Percentiles rank a stretch among this genome's conserved stretches.
Conservation (phyloP, 1,140 invertebrate genomes). For the Drepana arcuata region DNA sequence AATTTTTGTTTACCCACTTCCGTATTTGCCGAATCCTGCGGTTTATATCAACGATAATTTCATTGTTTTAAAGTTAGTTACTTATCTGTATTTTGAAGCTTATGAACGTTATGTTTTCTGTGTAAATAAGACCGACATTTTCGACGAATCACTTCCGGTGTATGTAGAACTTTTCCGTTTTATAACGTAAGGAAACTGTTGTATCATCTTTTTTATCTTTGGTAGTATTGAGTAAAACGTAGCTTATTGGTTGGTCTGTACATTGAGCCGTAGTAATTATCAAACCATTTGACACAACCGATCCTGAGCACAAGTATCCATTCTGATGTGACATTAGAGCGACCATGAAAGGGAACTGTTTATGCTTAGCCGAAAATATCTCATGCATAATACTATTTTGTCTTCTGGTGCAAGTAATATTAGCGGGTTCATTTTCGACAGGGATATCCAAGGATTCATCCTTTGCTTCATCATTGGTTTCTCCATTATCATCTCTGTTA, state of each 20-base stretch:
- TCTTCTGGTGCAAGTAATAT: slow-evolving; percentile 37
- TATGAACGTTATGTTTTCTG: slow-evolving; percentile 39
- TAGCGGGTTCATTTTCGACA: slow-evolving; percentile 28
- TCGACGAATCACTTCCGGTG: slow-evolving; percentile 25
- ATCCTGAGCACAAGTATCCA: slow-evolving; percentile 51
- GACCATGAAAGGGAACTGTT: slow-evolving; percentile 54
- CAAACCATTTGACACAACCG: slow-evolving; percentile 44
- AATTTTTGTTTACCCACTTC: slow-evolving; percentile 36
- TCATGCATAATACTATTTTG: slow-evolving; percentile 46
- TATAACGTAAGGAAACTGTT: slow-evolving; percentile 32
- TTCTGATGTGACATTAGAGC: slow-evolving; percentile 48
- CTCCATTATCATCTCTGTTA: slow-evolving; percentile 36
- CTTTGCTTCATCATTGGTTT: slow-evolving; percentile 34
- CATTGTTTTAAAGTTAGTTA: slow-evolving; percentile 30
- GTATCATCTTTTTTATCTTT: slow-evolving; percentile 36
- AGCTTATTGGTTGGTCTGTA: slow-evolving; percentile 26
- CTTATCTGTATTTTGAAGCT: slow-evolving; percentile 40
- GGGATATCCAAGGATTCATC: slow-evolving; percentile 41
- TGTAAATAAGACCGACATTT: slow-evolving; percentile 47
- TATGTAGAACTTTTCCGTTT: slow-evolving; percentile 52
- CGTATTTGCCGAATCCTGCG: slow-evolving; percentile 52
- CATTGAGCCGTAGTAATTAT: slow-evolving; percentile 51
- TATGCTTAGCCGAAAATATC: slow-evolving; percentile 26
- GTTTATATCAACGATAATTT: slow-evolving; percentile 31
- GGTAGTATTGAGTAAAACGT: slow-evolving; percentile 43